phyloP scores from a whole-genome alignment of 2,113 vertebrate species.

The Petrocephalus microphthalmus region DNA sequence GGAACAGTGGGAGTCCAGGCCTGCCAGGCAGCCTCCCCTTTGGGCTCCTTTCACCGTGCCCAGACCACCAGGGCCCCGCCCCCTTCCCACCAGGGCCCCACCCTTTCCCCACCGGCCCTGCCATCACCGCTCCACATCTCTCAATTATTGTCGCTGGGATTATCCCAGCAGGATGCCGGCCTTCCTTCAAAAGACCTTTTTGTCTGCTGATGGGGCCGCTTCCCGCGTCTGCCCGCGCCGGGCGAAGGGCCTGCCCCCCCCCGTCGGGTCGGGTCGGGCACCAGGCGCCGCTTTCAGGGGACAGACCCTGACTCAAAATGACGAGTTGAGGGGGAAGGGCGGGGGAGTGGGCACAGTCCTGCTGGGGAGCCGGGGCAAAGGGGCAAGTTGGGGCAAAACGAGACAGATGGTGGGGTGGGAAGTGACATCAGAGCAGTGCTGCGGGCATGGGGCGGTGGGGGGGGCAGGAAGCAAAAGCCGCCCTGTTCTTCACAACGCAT shows the following conservation, averaged over 20 bases:
- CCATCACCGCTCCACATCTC: conserved; percentile 58
- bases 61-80: background rate
- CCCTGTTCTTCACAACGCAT: conserved; percentile 22
- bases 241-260: conserved; percentile 48
- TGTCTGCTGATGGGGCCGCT: conserved; percentile 78
- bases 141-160: conserved; percentile 69
- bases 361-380: background rate
- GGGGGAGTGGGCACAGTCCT: background rate
- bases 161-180: conserved; percentile 72
- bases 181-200: conserved; percentile 78
- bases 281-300: background rate
- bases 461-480: background rate
- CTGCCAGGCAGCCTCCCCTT: conserved; percentile 20
- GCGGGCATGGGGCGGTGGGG: background rate
- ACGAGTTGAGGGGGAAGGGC: background rate
- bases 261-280: background rate
- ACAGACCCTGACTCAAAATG: conserved; percentile 28
- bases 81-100: background rate
- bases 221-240: conserved; percentile 71
- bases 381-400: background rate
- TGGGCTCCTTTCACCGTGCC: conserved; percentile 34
- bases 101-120: conserved; percentile 25
- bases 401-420: background rate
- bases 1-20: conserved; percentile 43
- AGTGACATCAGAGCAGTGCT: background rate